Percentiles rank a stretch among this genome's conserved stretches.
Conservation (phyloP, 1,140 invertebrate genomes). For the Aporrectodea caliginosa region DNA sequence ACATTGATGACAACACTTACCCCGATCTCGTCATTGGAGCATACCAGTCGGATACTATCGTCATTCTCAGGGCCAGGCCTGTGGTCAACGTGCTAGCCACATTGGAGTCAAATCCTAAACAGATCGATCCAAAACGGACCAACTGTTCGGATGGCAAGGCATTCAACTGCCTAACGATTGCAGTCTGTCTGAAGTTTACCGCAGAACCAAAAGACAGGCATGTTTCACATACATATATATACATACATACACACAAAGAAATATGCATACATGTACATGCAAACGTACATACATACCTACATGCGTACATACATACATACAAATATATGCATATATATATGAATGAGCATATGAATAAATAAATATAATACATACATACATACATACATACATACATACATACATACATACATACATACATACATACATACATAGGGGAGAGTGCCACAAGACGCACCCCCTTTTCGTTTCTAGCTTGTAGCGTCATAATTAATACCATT, state of each 20-base stretch:
- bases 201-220: neutral
- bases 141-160: neutral
- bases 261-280: no score
- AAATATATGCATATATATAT: no score
- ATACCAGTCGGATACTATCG: slow-evolving; percentile 45
- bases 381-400: no score
- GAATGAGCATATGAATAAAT: no score
- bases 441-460: no score
- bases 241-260: no score
- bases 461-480: no score
- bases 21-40: slow-evolving; percentile 53
- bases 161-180: slow-evolving; percentile 4
- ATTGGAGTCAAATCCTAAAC: neutral
- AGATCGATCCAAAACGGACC: neutral
- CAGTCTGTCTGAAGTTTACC: neutral
- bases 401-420: no score
- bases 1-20: slow-evolving; percentile 59
- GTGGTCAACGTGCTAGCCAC: slow-evolving; percentile 66
- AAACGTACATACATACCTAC: neutral
- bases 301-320: neutral
- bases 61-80: slow-evolving; percentile 70
- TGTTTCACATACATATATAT: no score
- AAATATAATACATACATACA: no score
- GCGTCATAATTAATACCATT: no score
- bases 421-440: no score